Conservation (phyloP, 2,113 vertebrate genomes). For the Clarias magur region DNA sequence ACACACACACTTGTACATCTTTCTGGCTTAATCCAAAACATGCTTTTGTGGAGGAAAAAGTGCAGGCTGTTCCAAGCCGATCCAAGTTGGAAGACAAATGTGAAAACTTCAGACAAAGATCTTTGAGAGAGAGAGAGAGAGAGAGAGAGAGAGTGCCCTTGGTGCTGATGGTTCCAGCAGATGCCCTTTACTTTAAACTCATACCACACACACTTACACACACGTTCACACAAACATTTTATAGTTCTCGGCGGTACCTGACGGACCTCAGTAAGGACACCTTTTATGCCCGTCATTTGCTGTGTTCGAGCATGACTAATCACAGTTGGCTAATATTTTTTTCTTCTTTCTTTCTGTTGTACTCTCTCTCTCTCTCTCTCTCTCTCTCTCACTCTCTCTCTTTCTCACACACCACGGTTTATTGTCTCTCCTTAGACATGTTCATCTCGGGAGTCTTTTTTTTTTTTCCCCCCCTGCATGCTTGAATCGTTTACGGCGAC, state of each 20-base stretch:
- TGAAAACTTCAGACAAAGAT: neutral
- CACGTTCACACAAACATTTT: conserved; percentile 16
- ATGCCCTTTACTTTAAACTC: conserved; percentile 58
- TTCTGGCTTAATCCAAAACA: neutral
- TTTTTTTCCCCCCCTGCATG: neutral
- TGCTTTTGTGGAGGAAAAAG: neutral
- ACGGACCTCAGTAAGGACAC: conserved; percentile 52
- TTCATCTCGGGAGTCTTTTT: conserved; percentile 34
- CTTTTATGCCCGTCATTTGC: conserved; percentile 47
- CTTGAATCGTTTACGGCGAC: conserved; percentile 19
- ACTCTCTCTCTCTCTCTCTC: conserved; percentile 13
- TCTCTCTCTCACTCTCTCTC: conserved; percentile 16
- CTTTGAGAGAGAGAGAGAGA: conserved; percentile 73
- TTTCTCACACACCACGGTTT: conserved; percentile 24
- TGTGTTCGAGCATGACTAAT: conserved; percentile 54
- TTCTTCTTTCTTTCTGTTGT: conserved; percentile 39
- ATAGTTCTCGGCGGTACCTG: conserved; percentile 31
- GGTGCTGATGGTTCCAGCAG: conserved; percentile 71
- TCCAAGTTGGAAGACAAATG: neutral
- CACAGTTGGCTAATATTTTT: conserved; percentile 30
- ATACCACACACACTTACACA: conserved; percentile 34
- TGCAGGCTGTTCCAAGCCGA: neutral
- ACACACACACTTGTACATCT: conserved; percentile 9
- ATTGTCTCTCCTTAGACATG: conserved; percentile 41
- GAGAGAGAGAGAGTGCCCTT: conserved; percentile 73